These are phyloP conservation scores for Athene noctua DNA, from an alignment of 2,113 vertebrate species.

Conservation along the genomic window DNA sequence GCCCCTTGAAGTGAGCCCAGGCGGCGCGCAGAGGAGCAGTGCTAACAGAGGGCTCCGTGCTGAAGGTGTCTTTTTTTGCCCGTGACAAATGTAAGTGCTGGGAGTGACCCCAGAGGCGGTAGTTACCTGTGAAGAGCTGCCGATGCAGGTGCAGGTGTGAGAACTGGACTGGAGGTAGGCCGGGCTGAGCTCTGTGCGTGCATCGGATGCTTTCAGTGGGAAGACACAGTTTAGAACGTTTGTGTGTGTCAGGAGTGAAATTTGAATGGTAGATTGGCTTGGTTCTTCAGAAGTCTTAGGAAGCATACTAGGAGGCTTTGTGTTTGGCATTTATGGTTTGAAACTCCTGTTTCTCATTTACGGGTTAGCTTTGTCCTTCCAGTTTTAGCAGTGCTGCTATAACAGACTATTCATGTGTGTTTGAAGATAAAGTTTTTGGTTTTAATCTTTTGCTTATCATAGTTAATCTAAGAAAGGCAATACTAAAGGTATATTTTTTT, in stretches of 20 bases:
- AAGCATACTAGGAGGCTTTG: conserved; percentile 22
- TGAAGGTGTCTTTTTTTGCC: not conserved
- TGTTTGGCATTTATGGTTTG: conserved; percentile 16
- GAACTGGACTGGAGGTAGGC: not conserved
- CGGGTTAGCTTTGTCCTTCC: conserved; percentile 72
- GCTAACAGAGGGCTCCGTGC: rapidly evolving
- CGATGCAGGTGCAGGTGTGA: not conserved
- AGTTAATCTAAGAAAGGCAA: conserved; percentile 81
- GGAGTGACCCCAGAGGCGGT: not conserved
- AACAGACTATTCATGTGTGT: conserved; percentile 61
- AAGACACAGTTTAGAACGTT: not conserved
- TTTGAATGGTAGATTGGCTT: not conserved
- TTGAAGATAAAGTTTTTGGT: conserved; percentile 67
- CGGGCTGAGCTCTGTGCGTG: not conserved
- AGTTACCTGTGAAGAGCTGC: not conserved
- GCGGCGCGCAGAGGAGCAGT: not conserved
- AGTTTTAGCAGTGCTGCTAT: conserved; percentile 75
- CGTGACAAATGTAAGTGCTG: not conserved
- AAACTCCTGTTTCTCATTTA: conserved; percentile 58
- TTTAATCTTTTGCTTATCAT: conserved; percentile 73
- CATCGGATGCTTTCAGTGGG: not conserved
- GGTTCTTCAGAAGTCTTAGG: conserved; percentile 25
- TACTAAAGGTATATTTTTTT: conserved; percentile 81
- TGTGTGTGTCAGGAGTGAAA: not conserved
- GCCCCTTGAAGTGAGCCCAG: not conserved